phyloP scores from a whole-genome alignment of 2,113 vertebrate species.

The Amphiprion ocellaris region DNA sequence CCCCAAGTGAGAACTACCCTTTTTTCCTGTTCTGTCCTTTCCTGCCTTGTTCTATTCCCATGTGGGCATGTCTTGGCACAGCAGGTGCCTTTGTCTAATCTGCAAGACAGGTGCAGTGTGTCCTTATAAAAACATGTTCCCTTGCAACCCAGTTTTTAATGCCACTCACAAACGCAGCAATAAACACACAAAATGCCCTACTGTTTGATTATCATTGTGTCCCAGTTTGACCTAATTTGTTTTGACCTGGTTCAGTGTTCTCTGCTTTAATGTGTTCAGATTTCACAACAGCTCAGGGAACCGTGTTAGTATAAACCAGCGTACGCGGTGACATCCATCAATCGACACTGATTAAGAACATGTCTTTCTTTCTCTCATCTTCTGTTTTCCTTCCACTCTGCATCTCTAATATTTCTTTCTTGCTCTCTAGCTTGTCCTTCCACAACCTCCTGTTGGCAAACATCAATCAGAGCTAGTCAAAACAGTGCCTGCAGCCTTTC shows the following conservation, averaged over 20 bases:
- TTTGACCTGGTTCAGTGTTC: constrained; percentile 45
- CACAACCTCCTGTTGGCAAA: constrained; percentile 5
- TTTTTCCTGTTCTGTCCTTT: constrained; percentile 40
- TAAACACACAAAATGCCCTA: background rate
- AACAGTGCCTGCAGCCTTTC: constrained; percentile 57
- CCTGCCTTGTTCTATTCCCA: constrained; percentile 43
- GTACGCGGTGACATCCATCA: constrained; percentile 16
- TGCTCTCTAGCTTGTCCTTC: constrained; percentile 4
- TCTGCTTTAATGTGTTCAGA: constrained; percentile 21
- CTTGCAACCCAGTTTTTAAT: constrained; percentile 38
- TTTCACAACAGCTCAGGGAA: constrained; percentile 23
- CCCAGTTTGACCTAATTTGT: constrained; percentile 18
- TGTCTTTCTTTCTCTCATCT: constrained; percentile 10
- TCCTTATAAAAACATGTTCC: background rate
- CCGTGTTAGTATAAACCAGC: constrained; percentile 19
- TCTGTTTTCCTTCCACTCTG: constrained; percentile 4
- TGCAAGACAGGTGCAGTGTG: constrained; percentile 33
- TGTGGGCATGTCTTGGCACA: constrained; percentile 36
- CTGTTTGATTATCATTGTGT: background rate
- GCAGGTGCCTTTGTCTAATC: constrained; percentile 58
- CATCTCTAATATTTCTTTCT: background rate
- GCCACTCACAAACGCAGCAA: background rate
- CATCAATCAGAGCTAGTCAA: constrained; percentile 61
- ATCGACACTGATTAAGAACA: constrained; percentile 15
- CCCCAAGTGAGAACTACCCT: constrained; percentile 46